Conservation (phyloP, 2,797 vertebrate genomes). For the Lagocephalus sceleratus region DNA sequence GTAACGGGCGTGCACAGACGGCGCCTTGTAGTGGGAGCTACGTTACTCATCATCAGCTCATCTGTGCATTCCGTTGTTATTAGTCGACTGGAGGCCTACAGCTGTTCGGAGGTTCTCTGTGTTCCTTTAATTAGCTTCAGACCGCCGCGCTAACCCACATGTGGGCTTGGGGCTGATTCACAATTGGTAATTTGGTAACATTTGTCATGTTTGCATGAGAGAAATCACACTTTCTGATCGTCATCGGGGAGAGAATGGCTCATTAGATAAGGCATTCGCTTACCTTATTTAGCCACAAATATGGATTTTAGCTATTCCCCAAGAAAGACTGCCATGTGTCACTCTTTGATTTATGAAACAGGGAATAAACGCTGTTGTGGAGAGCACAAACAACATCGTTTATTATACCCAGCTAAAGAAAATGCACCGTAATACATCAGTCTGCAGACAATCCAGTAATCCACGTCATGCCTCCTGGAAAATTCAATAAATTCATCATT, state of each 20-base stretch:
- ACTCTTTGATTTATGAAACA: constrained; percentile 17
- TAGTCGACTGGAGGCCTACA: constrained; percentile 2
- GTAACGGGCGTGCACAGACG: too few relatives aligned
- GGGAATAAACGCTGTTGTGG: not conserved
- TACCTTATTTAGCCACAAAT: constrained; percentile 20
- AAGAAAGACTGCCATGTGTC: constrained; percentile 19
- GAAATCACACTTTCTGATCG: too few relatives aligned
- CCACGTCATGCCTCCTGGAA: not conserved
- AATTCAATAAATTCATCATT: constrained; percentile 1
- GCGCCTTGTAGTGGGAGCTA: constrained; percentile 1
- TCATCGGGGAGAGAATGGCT: constrained; percentile 42
- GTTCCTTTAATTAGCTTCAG: not conserved
- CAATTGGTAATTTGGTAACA: constrained; percentile 17
- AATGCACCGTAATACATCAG: not conserved
- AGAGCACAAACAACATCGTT: constrained; percentile 4
- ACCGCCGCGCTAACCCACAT: too few relatives aligned
- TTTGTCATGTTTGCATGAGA: too few relatives aligned
- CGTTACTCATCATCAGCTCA: constrained; percentile 16
- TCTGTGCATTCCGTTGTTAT: not conserved
- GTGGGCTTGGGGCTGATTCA: too few relatives aligned
- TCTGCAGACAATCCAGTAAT: not conserved
- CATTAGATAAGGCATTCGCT: constrained; percentile 30
- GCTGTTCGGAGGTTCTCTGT: constrained; percentile 4
- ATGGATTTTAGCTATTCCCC: constrained; percentile 21
- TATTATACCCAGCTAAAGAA: not conserved